Evolutionary conservation across 2,797 vertebrate species (phyloP).

Genomic region (Leuciscus waleckii): DNA sequence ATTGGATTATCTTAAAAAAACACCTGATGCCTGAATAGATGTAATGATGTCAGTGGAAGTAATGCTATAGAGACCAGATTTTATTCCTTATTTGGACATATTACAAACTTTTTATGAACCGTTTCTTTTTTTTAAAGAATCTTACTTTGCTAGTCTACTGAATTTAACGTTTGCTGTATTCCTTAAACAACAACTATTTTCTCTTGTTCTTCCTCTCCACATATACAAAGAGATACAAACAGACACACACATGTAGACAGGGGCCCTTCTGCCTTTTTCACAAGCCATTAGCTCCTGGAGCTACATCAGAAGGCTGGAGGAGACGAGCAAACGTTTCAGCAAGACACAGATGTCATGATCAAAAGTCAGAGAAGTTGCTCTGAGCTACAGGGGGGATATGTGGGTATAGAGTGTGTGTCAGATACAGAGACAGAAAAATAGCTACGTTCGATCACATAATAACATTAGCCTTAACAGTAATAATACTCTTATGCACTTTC

Average conservation of each 20-base stretch:
- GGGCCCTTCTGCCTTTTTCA: constrained; percentile 90
- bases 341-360: constrained; percentile 89
- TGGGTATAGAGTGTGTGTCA: constrained; percentile 61
- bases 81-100: constrained; percentile 42
- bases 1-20: constrained; percentile 45
- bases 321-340: constrained; percentile 93
- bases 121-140: background rate
- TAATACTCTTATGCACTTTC: constrained; percentile 3
- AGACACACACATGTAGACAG: constrained; percentile 54
- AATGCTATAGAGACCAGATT: background rate
- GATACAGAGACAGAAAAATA: constrained; percentile 63
- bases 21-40: constrained; percentile 36
- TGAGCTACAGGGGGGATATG: constrained; percentile 75
- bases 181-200: background rate
- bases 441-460: background rate
- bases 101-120: background rate
- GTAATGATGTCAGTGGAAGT: constrained; percentile 14
- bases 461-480: background rate
- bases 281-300: constrained; percentile 99
- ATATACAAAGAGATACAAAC: background rate
- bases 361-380: constrained; percentile 81
- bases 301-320: constrained; percentile 97
- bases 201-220: background rate
- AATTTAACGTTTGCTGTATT: background rate
- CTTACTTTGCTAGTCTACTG: background rate